These are phyloP conservation scores for Eulemur mongoz DNA, from an alignment of 2,797 vertebrate species.

Conservation along the genomic window DNA sequence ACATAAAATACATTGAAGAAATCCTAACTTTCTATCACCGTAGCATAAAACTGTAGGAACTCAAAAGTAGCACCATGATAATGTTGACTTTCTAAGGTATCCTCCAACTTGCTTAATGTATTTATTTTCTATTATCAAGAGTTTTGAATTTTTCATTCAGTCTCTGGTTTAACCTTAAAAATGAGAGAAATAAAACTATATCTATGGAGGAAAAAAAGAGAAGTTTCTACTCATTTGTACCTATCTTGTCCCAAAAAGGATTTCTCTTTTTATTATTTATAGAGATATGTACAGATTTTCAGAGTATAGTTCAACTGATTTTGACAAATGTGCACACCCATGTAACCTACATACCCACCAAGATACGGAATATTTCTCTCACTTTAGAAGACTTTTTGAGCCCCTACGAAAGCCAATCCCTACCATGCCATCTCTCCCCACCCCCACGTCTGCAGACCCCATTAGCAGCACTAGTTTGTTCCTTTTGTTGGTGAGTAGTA, in stretches of 20 bases:
- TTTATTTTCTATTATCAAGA: not conserved
- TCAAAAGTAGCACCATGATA: not conserved
- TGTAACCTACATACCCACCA: not conserved
- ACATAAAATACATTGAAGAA: slow-evolving; percentile 28
- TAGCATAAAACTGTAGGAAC: not conserved
- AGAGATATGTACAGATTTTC: slow-evolving; percentile 25
- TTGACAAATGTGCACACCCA: not conserved
- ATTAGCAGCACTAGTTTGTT: not conserved
- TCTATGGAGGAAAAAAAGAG: not conserved
- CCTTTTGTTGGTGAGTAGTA: not conserved
- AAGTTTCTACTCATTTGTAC: slow-evolving; percentile 23
- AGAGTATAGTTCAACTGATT: slow-evolving; percentile 13
- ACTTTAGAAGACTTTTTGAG: not conserved
- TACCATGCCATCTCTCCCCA: not conserved
- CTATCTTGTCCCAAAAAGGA: not conserved
- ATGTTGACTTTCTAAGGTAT: not conserved
- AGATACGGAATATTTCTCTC: not conserved
- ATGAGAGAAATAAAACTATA: not conserved
- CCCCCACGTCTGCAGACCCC: not conserved
- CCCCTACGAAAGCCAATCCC: not conserved
- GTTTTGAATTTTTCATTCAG: slow-evolving; percentile 27
- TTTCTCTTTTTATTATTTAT: slow-evolving; percentile 43
- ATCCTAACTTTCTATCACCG: not conserved
- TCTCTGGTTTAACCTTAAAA: slow-evolving; percentile 17
- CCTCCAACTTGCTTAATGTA: not conserved